Conservation (phyloP, 2,113 vertebrate genomes). For the Canis aureus region DNA sequence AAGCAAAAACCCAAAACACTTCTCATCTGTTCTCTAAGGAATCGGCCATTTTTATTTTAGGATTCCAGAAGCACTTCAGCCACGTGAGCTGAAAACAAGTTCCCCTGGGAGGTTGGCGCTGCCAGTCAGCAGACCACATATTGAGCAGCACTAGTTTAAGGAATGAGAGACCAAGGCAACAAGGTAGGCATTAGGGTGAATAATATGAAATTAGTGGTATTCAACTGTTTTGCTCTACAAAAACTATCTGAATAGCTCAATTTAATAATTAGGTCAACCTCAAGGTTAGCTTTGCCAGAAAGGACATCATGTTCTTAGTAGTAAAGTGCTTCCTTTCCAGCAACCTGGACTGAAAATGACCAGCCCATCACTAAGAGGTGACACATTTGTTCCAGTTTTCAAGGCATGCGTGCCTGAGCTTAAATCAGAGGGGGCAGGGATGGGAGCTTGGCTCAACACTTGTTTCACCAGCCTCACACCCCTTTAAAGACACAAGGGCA, state of each 20-base stretch:
- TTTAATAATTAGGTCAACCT: not conserved
- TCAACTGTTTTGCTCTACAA: not conserved
- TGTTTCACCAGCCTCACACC: not conserved
- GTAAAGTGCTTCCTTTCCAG: not conserved
- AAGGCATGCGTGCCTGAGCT: not conserved
- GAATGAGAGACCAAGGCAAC: not conserved
- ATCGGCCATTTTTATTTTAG: conserved; percentile 46
- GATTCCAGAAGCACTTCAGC: conserved; percentile 31
- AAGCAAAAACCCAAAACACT: not conserved
- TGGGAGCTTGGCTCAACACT: not conserved
- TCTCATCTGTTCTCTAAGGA: conserved; percentile 14
- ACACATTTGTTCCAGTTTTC: not conserved
- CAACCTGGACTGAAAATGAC: not conserved
- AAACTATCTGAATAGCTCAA: not conserved
- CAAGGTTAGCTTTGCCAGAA: not conserved
- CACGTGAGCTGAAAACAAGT: not conserved
- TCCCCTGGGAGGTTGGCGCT: not conserved
- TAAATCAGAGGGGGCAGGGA: not conserved
- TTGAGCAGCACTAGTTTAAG: not conserved
- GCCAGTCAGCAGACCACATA: not conserved
- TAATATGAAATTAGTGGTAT: not conserved
- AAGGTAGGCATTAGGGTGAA: not conserved
- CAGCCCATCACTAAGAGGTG: not conserved
- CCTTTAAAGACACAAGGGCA: not conserved
- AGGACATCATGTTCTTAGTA: not conserved